Evolutionary conservation across 2,797 vertebrate species (phyloP).

Genomic region (Acridotheres tristis): DNA sequence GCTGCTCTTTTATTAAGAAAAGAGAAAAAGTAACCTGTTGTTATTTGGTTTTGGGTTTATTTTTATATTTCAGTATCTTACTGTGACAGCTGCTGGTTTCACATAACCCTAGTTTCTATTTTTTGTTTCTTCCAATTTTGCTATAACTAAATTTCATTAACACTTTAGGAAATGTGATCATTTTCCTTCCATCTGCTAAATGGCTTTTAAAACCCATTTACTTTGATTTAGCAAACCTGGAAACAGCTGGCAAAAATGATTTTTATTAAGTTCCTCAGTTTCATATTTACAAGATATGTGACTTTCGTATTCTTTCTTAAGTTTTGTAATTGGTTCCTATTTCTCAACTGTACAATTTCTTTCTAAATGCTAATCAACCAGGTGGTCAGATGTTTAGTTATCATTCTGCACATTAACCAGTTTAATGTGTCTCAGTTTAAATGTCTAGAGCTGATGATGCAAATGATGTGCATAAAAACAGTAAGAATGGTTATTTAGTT

Average conservation of each 20-base stretch:
- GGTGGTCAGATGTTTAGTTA: constrained; percentile 52
- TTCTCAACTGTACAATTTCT: constrained; percentile 54
- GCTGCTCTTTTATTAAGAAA: not conserved
- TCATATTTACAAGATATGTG: constrained; percentile 64
- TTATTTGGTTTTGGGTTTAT: too few species aligned
- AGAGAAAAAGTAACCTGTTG: not conserved
- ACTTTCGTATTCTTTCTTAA: constrained; percentile 33
- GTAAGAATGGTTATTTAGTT: not conserved
- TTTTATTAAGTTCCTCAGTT: constrained; percentile 67
- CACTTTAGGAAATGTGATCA: constrained; percentile 69
- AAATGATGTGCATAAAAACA: not conserved
- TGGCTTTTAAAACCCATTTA: constrained; percentile 70
- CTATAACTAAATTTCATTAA: constrained; percentile 72
- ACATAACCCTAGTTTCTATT: constrained; percentile 54
- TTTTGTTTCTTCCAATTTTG: constrained; percentile 54
- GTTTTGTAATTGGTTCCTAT: constrained; percentile 53
- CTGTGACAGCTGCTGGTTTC: constrained; percentile 57
- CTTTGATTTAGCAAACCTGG: constrained; percentile 72
- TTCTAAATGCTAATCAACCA: constrained; percentile 62
- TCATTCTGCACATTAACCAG: constrained; percentile 28
- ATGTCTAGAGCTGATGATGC: constrained; percentile 23
- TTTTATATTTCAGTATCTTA: not conserved
- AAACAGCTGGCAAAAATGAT: constrained; percentile 76
- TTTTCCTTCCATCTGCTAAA: constrained; percentile 72
- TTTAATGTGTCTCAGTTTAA: constrained; percentile 37